Evolutionary conservation across 2,797 vertebrate genomes (phyloP), one percentile per base, ranked within the genome.

Genomic region (Micropoecilia bifurca): DNA sequence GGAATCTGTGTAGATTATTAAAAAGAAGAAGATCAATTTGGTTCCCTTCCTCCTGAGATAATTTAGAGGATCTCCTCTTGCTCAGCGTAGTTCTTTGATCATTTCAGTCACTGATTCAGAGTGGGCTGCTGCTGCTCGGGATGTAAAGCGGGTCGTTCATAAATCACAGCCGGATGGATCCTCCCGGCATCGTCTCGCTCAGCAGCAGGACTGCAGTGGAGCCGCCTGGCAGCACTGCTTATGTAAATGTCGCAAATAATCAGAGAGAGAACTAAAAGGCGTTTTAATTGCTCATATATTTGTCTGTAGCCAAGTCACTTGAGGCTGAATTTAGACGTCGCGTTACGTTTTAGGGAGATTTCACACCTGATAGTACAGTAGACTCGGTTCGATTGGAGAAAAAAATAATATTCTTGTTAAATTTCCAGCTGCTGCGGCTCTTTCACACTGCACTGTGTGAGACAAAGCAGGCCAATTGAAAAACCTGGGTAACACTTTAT

Each of bases 1-100:
- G 39, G 59, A 71, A 69, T 79, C 72, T 61, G 50, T 79, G 71
- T 7, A 59, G 63, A 20, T 76, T 85, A 79, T 74, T 81, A 80
- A 79, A 83, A 79, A 63, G 59, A 81, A 79, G 75, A 87, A 83
- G 83, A 84, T 83, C 76, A 77, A 77, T 84, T 80, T 82, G 63
- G 28, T 75, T 0, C 12, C 33, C 61, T 71, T 59, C 74, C 82
- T 46, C 48, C 82, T 85, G 80, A 79, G 87, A 80, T 78, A 1
- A 82, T 78, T 76, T 59, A 41, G 59, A 25, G 7, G 22, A 39
- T 73, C 72, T 71, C 50, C 80, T 25, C 30, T 36, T 47, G 48
- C 78, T 76, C 76, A 20, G 45, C 36, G 4, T 39, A 8, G 28
- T 7, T 61, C 48, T 80, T 59, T 6, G 33, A 30, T 77, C 30